Percentiles rank a stretch among this genome's conserved stretches.
Conservation (phyloP, 64 coral and sea anemone genomes). For the Orbicella faveolata region DNA sequence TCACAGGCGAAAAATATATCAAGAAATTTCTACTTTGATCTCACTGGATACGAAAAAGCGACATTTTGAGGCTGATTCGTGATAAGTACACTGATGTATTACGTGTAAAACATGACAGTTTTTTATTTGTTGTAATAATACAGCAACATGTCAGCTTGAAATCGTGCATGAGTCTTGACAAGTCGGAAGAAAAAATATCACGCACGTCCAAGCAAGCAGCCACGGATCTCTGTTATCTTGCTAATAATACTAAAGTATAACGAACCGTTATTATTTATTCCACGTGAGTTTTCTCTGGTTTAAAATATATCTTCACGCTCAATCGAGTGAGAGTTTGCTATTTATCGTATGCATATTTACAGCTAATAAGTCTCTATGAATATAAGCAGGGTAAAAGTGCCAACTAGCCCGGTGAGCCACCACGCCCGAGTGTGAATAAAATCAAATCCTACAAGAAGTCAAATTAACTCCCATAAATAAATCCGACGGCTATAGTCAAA, state of each 20-base stretch:
- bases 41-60: too few relatives aligned
- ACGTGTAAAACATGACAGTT: neutral
- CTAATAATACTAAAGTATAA: neutral
- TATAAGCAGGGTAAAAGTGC: neutral
- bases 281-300: neutral
- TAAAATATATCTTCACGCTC: neutral
- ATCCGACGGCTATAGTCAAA: neutral
- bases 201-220: neutral
- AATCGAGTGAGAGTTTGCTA: neutral
- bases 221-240: neutral
- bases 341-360: conserved; percentile 14
- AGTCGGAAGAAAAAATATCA: neutral
- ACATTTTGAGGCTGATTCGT: too few relatives aligned
- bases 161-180: neutral
- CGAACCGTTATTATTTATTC: neutral
- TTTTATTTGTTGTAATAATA: neutral
- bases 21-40: too few relatives aligned
- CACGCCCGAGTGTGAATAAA: conserved; percentile 37
- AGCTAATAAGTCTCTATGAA: neutral
- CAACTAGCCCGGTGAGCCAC: neutral
- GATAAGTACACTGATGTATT: neutral
- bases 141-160: neutral
- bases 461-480: conserved; percentile 1
- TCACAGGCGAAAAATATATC: too few relatives aligned
- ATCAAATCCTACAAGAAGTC: conserved; percentile 23